Conservation (phyloP, 1,140 invertebrate genomes). For the Lasioglossum albipes region DNA sequence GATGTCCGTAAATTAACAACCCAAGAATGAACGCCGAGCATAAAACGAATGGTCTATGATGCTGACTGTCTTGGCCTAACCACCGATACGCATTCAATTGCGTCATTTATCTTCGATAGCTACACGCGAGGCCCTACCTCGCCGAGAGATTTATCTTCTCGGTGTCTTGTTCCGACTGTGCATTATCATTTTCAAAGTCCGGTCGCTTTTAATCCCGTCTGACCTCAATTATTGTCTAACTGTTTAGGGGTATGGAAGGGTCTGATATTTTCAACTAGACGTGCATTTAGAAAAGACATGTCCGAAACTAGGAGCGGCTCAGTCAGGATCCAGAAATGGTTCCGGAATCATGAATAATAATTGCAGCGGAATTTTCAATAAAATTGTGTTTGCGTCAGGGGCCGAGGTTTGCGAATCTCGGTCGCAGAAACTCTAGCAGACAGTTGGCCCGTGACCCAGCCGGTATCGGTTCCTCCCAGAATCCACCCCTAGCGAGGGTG, state of each 20-base stretch:
- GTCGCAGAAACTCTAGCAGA: constrained; percentile 25
- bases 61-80: too few relatives aligned
- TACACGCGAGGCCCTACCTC: neutral
- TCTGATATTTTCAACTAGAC: too few relatives aligned
- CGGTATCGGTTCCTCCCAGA: constrained; percentile 41
- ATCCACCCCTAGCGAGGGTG: constrained; percentile 43
- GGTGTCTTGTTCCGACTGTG: too few relatives aligned
- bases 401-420: constrained; percentile 32
- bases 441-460: constrained; percentile 33
- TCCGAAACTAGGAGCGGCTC: too few relatives aligned
- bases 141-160: neutral
- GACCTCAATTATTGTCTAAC: too few relatives aligned
- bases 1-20: constrained; percentile 3
- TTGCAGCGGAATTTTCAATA: neutral
- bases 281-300: too few relatives aligned
- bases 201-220: too few relatives aligned
- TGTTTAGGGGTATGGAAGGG: too few relatives aligned
- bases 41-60: too few relatives aligned
- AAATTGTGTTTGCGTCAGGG: neutral
- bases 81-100: neutral
- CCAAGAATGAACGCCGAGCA: neutral
- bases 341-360: neutral
- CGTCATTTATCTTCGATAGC: neutral
- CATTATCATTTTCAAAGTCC: too few relatives aligned
- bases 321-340: too few relatives aligned